Conservation (phyloP, 1,140 invertebrate genomes). For the Cydia amplana region DNA sequence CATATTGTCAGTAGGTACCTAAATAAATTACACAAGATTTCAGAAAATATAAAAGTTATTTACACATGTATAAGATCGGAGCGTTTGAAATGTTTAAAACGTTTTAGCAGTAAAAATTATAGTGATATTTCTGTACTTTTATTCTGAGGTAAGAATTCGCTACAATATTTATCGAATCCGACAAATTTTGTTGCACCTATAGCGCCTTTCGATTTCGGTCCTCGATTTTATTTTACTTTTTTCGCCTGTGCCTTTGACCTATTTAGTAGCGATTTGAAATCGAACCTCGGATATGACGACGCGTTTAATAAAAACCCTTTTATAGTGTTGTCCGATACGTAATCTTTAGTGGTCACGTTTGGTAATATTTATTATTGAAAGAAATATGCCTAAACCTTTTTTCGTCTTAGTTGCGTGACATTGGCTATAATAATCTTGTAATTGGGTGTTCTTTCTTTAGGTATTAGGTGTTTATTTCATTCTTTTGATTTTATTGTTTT, state of each 20-base stretch:
- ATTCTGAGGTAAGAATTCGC: neutral
- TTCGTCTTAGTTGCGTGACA: neutral
- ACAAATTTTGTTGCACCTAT: slow-evolving; percentile 17
- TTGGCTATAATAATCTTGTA: neutral
- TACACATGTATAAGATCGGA: neutral
- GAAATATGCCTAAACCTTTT: slow-evolving; percentile 6
- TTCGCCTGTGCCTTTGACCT: slow-evolving; percentile 5
- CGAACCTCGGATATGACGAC: slow-evolving; percentile 22
- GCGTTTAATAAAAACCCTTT: slow-evolving; percentile 1
- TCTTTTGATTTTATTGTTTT: no score
- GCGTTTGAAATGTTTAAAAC: neutral
- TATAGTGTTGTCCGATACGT: slow-evolving; percentile 13
- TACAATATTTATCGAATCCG: neutral
- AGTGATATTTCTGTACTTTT: neutral
- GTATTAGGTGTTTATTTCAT: neutral
- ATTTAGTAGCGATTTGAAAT: slow-evolving; percentile 18
- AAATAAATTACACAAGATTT: no score
- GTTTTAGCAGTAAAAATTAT: neutral
- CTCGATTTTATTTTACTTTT: neutral
- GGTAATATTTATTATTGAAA: neutral
- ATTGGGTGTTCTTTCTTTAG: neutral
- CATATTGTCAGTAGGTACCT: no score
- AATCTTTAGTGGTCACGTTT: slow-evolving; percentile 13
- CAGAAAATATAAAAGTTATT: neutral
- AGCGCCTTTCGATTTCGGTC: slow-evolving; percentile 11